phyloP scores from a whole-genome alignment of 2,888 invertebrate species.

The Megaustenia siamemsis region DNA sequence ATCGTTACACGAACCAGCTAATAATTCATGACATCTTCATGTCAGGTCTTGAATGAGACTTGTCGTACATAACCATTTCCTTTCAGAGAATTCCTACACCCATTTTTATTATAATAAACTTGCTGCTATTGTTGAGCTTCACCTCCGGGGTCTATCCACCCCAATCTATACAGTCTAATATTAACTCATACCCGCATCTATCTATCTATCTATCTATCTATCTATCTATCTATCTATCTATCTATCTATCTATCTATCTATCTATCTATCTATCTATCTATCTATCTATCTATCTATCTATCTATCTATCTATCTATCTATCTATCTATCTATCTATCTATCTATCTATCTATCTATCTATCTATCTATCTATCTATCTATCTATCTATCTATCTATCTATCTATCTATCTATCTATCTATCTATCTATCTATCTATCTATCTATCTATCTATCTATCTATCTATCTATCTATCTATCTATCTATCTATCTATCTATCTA shows the following conservation, averaged over 20 bases:
- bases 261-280: not conserved
- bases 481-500: too few species aligned
- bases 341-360: too few species aligned
- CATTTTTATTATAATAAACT: not conserved
- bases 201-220: not conserved
- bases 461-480: too few species aligned
- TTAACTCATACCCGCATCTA: not conserved
- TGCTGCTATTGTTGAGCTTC: not conserved
- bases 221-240: constrained; percentile 11
- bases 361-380: too few species aligned
- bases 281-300: too few species aligned
- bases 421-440: too few species aligned
- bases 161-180: not conserved
- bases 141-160: not conserved
- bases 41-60: not conserved
- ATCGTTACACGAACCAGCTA: not conserved
- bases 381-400: too few species aligned
- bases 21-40: not conserved
- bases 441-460: too few species aligned
- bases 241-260: not conserved
- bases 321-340: too few species aligned
- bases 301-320: too few species aligned
- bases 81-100: not conserved
- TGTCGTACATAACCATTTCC: not conserved
- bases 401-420: too few species aligned